Percentiles rank a stretch among this genome's conserved stretches.
These are phyloP conservation scores for Chloroceryle amazona DNA, from an alignment of 2,797 vertebrate species.

Conservation along the genomic window DNA sequence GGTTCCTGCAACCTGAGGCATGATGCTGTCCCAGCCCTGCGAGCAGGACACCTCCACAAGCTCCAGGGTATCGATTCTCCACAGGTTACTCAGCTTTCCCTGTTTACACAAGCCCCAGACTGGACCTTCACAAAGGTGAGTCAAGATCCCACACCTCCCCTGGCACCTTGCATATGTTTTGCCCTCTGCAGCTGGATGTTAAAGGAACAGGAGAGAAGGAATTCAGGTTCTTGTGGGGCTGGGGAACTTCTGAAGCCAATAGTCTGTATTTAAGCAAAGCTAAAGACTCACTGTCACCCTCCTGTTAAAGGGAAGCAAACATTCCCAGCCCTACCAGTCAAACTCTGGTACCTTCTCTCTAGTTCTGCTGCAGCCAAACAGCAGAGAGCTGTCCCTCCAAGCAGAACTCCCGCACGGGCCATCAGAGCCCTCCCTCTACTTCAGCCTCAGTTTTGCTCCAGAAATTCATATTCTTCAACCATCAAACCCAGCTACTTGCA, in stretches of 20 bases:
- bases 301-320: not conserved
- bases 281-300: not conserved
- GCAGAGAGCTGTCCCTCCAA: not conserved
- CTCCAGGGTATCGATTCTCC: not conserved
- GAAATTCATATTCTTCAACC: not conserved
- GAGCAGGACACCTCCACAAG: not conserved
- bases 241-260: not conserved
- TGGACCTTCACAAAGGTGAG: not conserved
- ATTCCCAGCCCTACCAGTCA: not conserved
- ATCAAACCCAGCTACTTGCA: not conserved
- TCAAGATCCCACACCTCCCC: not conserved
- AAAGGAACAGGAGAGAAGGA: not conserved
- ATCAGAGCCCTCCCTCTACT: not conserved
- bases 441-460: not conserved
- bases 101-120: not conserved
- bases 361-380: not conserved
- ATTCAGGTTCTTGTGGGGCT: not conserved
- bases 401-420: not conserved
- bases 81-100: not conserved
- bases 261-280: not conserved
- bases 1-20: rapidly evolving
- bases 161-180: not conserved
- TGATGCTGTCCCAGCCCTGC: not conserved
- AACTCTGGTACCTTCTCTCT: not conserved
- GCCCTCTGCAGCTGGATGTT: not conserved